Base-by-base conservation (phyloP, 2,113 vertebrate genomes). In the Caranx melampygus region DNA sequence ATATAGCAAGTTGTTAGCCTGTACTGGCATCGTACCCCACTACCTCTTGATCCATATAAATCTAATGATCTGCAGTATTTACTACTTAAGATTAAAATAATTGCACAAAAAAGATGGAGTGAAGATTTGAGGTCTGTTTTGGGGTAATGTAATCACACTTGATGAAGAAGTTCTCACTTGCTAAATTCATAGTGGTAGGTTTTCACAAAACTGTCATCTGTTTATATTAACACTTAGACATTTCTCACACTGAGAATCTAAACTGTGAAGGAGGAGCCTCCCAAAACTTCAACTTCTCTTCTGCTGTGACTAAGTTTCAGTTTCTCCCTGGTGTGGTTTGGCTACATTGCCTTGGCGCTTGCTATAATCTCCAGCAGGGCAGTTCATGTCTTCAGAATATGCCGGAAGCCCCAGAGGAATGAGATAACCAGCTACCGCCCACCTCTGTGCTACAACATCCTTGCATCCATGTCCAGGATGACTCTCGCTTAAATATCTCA, bases 391-490 rank as follows among this genome's bases (percentile, higher is more conserved):
- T 60, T 60, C 35, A 68, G 9, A 37, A 20, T 70, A 40, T 69
- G 18, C 63, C 2, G 64, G 79, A 91, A 87, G 40, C 78, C 54
- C 31, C 68, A 71, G 26, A 75, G 61, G 35, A 73, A 60, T 72
- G 35, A 86, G 77, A 86, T 78, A 87, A 64, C 42, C 33, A 67
- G 78, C 65, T 40, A 3, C 58, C 40, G 57, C 42, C 14, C 68
- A 80, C 26, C 5, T 47, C 67, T 34, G 3, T 42, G 33, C 34
- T 42, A n/a, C 58, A 75, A 40, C 37, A 54, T 61, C 51, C 40
- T 60, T 1, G 21, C 54, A 40, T 47, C 40, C 40, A 5, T 45
- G 12, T 45, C 21, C 16, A 58, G 40, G 12, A 21, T 59, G 14
- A 47, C 40, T 51, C 5, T 60, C 3, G 6, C 62, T 55, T 65